phyloP scores from a whole-genome alignment of 2,113 vertebrate genomes.

The Prunella himalayana region DNA sequence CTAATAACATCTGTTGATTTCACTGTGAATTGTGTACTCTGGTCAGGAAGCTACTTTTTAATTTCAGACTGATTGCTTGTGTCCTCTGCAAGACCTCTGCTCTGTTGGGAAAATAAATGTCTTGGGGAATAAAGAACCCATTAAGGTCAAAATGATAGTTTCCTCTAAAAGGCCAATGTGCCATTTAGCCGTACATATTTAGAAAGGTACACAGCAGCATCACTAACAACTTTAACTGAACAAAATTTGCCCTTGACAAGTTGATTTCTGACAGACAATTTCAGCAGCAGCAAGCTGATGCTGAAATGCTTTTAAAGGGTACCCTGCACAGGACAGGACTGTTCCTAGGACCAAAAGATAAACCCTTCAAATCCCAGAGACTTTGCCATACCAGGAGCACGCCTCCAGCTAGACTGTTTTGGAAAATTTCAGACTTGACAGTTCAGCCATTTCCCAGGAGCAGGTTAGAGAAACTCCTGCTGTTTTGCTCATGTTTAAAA shows the following conservation, averaged over 20 bases:
- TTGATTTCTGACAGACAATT: neutral
- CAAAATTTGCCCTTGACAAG: neutral
- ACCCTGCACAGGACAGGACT: neutral
- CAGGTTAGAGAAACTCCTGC: neutral
- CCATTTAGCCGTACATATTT: neutral
- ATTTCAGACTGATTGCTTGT: neutral
- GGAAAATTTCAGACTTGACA: neutral
- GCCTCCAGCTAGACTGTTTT: neutral
- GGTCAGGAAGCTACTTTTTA: neutral
- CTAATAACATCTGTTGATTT: neutral
- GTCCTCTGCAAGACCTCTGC: neutral
- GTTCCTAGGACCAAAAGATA: neutral
- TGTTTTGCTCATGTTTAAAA: neutral
- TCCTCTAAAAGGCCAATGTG: slow-evolving; percentile 7
- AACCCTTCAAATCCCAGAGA: neutral
- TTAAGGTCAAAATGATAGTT: neutral
- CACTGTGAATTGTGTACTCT: neutral
- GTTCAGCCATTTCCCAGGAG: neutral
- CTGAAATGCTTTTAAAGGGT: neutral
- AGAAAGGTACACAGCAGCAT: neutral
- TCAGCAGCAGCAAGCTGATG: neutral
- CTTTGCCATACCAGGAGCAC: neutral
- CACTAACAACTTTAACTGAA: neutral
- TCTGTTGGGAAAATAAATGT: neutral
- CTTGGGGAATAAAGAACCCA: neutral